Conservation (phyloP, 1,140 invertebrate species). For the Drosophila neocordata region DNA sequence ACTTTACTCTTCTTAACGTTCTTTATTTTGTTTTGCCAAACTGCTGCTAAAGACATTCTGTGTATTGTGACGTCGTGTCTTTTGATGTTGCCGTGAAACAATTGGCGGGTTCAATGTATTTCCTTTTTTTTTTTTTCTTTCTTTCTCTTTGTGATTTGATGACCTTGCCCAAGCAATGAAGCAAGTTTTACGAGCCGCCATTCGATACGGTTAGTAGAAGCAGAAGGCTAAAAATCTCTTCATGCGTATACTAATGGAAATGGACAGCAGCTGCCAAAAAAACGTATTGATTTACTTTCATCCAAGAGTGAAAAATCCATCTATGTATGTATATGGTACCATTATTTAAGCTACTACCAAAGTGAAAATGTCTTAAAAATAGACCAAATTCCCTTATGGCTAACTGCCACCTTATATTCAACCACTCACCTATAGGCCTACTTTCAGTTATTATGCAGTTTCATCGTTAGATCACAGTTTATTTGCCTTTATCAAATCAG, state of each 20-base stretch:
- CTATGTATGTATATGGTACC: not conserved
- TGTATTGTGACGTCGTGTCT: conserved; percentile 55
- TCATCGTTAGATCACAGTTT: conserved; percentile 1
- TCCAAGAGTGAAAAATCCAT: not conserved
- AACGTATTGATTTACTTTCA: not conserved
- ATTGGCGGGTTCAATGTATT: conserved; percentile 51
- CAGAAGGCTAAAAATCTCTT: conserved; percentile 17
- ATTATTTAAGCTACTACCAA: conserved; percentile 3
- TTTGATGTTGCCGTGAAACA: conserved; percentile 61
- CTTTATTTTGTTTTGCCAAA: not conserved
- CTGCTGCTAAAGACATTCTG: conserved; percentile 58
- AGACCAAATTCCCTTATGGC: not conserved
- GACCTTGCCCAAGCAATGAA: conserved; percentile 52
- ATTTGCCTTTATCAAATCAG: conserved; percentile 11
- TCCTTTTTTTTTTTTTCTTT: conserved; percentile 6
- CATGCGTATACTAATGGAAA: conserved; percentile 32
- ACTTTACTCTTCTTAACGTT: conserved; percentile 10
- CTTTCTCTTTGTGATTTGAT: conserved; percentile 48
- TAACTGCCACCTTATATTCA: no score
- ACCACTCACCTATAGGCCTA: no score
- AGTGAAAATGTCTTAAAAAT: not conserved
- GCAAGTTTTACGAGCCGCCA: conserved; percentile 46
- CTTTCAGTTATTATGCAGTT: not conserved
- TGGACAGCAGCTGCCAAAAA: conserved; percentile 15
- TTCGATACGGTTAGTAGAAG: not conserved